Evolutionary conservation across 2,113 vertebrate genomes (phyloP), one percentile per base, ranked within the genome.

Genomic region (Bolborhynchus lineola): DNA sequence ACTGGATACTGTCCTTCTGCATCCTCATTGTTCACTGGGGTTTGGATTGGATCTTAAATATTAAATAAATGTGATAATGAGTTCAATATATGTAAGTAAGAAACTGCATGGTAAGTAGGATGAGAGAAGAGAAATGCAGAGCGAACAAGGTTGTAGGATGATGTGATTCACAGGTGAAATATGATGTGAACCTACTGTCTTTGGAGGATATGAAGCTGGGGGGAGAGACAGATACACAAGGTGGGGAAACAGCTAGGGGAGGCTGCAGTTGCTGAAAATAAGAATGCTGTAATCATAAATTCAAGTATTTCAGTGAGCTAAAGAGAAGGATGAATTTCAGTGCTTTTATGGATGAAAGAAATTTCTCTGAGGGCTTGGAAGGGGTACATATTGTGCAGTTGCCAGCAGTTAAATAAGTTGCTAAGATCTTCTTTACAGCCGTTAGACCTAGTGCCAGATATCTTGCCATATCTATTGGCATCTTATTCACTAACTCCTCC

Each of bases 381-480:
- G 19, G 46, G 69, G 55, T 78, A 46, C n/a, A 11, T 35, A 1
- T 16, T 55, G 75, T 79, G 39, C 60, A 44, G 50, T 21, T 95
- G 85, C 81, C 88, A 93, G 37, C 59, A 90, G 71, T 85, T 92
- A 83, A 82, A 80, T 85, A 82, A 87, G 80, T 71, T 64, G 49
- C 85, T 75, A n/a, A 57, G 67, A 80, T 91, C 69, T n/a, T 76
- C 68, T 78, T 6, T 4, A 75, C 50, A 86, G 68, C 46, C 24
- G 35, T 79, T 49, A 64, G 39, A 91, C 59, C 65, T 68, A 6
- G 5, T 96, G 86, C 88, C 74, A 83, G 74, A 62, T 68, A 94
- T n/a, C 33, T 94, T 78, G 79, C 74, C 52, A 23, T 84, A 88
- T 91, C 46, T 12, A 19, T 49, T 88, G 82, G 77, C 70, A 47